Evolutionary conservation across 2,113 vertebrate species (phyloP).

Genomic region (Corynorhinus townsendii): DNA sequence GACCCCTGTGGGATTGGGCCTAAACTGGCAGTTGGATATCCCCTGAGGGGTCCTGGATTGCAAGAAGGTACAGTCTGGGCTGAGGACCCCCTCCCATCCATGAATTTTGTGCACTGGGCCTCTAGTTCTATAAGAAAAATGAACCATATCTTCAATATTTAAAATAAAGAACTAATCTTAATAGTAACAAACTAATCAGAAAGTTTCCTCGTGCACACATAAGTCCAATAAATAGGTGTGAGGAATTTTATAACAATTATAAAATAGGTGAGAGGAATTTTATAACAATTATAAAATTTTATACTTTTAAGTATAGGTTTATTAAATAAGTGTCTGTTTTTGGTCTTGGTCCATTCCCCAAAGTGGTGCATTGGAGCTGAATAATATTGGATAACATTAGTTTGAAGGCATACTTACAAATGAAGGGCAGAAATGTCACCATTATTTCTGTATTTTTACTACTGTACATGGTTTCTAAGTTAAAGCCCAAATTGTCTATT

Average conservation of each 20-base stretch:
- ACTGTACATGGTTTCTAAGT: background rate
- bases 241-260: constrained; percentile 40
- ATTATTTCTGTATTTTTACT: background rate
- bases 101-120: no score
- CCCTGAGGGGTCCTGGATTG: no score
- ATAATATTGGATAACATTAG: background rate
- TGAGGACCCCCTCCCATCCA: no score
- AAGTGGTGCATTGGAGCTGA: background rate
- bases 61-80: no score
- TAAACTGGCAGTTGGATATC: no score
- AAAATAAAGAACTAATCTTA: constrained; percentile 34
- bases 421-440: background rate
- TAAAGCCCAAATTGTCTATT: background rate
- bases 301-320: background rate
- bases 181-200: constrained; percentile 42
- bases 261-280: constrained; percentile 49
- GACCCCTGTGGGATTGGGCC: no score
- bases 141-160: constrained; percentile 48
- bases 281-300: constrained; percentile 13
- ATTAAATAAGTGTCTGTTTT: background rate
- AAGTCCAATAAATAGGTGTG: constrained; percentile 44
- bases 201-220: constrained; percentile 42
- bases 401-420: background rate
- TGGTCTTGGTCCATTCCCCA: background rate
- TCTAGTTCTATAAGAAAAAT: background rate